phyloP scores from a whole-genome alignment of 2,888 invertebrate genomes.

The Cheilosia pagana region DNA sequence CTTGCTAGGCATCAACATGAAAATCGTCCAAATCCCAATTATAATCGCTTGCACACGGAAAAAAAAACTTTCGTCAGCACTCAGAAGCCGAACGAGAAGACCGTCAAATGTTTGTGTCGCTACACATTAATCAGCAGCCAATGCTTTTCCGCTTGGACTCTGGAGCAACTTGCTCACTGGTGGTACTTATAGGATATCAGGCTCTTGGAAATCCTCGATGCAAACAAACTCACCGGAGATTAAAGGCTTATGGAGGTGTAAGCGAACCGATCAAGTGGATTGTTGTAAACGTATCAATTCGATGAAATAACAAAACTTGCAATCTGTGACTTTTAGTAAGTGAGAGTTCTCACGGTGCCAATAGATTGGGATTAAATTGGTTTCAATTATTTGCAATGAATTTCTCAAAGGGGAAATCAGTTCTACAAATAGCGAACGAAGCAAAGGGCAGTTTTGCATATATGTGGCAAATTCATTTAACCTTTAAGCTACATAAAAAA shows the following conservation, averaged over 20 bases:
- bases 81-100: too few species aligned
- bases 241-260: conserved; percentile 16
- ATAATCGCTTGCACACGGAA: too few species aligned
- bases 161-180: conserved; percentile 22
- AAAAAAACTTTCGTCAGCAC: too few species aligned
- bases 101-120: too few species aligned
- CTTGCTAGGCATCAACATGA: too few species aligned
- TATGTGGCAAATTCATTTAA: too few species aligned
- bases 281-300: not conserved
- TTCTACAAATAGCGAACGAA: conserved; percentile 7
- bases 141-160: too few species aligned
- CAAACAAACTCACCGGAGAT: not conserved
- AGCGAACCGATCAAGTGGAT: conserved; percentile 18
- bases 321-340: conserved; percentile 14
- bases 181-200: conserved; percentile 12
- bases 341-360: conserved; percentile 1
- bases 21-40: too few species aligned
- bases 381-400: conserved; percentile 6
- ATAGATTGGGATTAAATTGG: conserved; percentile 27
- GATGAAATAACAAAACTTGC: not conserved
- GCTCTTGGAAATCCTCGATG: conserved; percentile 14
- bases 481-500: too few species aligned
- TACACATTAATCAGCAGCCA: too few species aligned
- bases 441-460: not conserved
- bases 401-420: not conserved